Evolutionary conservation across 2,797 vertebrate species (phyloP).

Genomic region (Nannoperca obscura): DNA sequence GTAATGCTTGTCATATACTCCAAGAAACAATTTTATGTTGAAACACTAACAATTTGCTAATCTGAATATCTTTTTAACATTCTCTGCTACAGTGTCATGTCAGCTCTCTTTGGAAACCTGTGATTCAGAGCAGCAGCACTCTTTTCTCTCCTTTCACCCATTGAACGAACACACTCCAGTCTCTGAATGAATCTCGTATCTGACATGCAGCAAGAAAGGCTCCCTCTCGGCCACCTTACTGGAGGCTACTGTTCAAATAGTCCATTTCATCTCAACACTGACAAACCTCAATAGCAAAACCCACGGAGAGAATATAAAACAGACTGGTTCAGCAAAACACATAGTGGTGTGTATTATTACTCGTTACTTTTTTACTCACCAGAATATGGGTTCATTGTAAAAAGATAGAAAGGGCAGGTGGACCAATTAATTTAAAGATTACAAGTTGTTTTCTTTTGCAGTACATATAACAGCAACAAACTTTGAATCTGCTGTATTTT

Average conservation of each 20-base stretch:
- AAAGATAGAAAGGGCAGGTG: background rate
- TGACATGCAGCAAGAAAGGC: slow-evolving; percentile 54
- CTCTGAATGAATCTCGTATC: slow-evolving; percentile 61
- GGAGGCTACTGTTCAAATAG: slow-evolving; percentile 62
- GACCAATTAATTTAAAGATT: background rate
- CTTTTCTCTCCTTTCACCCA: slow-evolving; percentile 57
- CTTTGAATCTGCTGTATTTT: slow-evolving; percentile 18
- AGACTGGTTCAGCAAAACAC: slow-evolving; percentile 38
- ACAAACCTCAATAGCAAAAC: slow-evolving; percentile 37
- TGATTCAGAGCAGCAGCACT: slow-evolving; percentile 47
- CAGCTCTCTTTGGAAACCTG: slow-evolving; percentile 52
- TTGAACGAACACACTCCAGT: slow-evolving; percentile 58
- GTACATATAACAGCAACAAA: slow-evolving; percentile 6
- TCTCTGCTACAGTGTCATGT: slow-evolving; percentile 34
- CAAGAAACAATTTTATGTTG: slow-evolving; percentile 8
- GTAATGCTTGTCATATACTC: background rate
- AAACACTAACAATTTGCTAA: slow-evolving; percentile 3
- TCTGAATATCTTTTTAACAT: slow-evolving; percentile 24
- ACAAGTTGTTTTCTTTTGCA: background rate
- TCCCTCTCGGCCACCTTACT: slow-evolving; percentile 44
- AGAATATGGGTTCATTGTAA: background rate
- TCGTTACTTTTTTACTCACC: background rate
- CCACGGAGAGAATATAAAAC: slow-evolving; percentile 47
- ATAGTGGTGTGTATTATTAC: background rate
- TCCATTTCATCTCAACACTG: slow-evolving; percentile 53